phyloP scores from a whole-genome alignment of 2,797 vertebrate species.

The Furcifer pardalis region DNA sequence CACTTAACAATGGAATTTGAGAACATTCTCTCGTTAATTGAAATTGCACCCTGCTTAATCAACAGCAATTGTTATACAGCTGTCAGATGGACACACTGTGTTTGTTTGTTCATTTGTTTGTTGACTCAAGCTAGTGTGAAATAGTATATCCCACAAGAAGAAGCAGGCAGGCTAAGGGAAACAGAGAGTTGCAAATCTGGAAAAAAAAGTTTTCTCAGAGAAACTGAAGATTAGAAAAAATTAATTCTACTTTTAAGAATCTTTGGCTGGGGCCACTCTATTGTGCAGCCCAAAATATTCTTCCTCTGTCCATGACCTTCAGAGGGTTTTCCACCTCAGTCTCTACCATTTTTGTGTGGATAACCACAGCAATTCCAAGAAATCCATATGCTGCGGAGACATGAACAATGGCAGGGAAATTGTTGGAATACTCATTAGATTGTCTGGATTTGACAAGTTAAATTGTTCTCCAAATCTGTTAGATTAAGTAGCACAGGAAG shows the following conservation, averaged over 20 bases:
- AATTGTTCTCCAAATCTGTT: neutral
- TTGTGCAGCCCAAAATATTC: neutral
- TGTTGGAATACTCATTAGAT: neutral
- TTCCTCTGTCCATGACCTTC: neutral
- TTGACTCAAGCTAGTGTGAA: neutral
- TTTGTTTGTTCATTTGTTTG: neutral
- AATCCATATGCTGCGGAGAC: neutral
- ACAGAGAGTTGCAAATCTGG: neutral
- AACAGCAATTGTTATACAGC: neutral
- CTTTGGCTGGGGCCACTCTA: neutral
- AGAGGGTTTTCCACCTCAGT: neutral
- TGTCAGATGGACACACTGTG: neutral
- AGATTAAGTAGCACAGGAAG: neutral
- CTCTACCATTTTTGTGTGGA: neutral
- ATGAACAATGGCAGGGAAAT: no score
- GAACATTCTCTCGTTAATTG: neutral
- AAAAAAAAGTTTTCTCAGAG: neutral
- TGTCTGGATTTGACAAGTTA: neutral
- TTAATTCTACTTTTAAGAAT: neutral
- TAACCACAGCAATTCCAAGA: neutral
- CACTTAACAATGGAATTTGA: neutral
- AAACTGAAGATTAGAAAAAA: neutral
- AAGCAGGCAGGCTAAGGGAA: neutral
- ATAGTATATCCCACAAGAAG: neutral
- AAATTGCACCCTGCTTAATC: neutral